Percentiles rank a stretch among this genome's conserved stretches.
Conservation (phyloP, 2,888 invertebrate species). For the Plutella xylostella region DNA sequence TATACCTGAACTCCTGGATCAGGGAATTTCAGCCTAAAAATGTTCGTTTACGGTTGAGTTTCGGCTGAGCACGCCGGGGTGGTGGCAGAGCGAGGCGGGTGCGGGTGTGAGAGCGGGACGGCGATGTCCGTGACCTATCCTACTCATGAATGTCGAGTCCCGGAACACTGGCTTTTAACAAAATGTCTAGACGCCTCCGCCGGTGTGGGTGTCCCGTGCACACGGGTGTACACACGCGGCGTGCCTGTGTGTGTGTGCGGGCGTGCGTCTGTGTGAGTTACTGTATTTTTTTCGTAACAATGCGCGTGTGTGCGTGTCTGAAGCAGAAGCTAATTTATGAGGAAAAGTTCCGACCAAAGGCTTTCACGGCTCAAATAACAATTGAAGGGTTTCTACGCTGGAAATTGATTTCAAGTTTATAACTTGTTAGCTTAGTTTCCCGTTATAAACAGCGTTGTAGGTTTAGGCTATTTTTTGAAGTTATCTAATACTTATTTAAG, state of each 20-base stretch:
- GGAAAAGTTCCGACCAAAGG: neutral
- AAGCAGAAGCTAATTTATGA: neutral
- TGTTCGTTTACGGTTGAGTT: slow-evolving; percentile 24
- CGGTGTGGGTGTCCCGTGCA: slow-evolving; percentile 9
- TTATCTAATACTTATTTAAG: too few relatives aligned
- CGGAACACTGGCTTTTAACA: slow-evolving; percentile 64
- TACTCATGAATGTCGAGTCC: slow-evolving; percentile 67
- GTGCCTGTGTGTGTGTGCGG: slow-evolving; percentile 26
- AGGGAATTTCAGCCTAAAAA: neutral
- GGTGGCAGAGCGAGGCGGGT: slow-evolving; percentile 28
- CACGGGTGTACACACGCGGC: slow-evolving; percentile 22
- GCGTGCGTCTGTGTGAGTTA: slow-evolving; percentile 18
- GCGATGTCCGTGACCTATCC: slow-evolving; percentile 66
- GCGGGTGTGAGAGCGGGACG: slow-evolving; percentile 33
- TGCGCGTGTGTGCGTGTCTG: slow-evolving; percentile 3
- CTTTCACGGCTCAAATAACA: neutral
- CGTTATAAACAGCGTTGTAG: too few relatives aligned
- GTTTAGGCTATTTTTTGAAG: too few relatives aligned
- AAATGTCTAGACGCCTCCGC: slow-evolving; percentile 54
- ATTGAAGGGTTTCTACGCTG: neutral
- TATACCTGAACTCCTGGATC: slow-evolving; percentile 38
- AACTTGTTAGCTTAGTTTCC: too few relatives aligned
- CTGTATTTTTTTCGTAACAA: neutral
- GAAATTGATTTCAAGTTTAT: too few relatives aligned
- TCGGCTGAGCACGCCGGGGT: slow-evolving; percentile 21